Evolutionary conservation across 64 coral and sea anemone genomes (phyloP).

Genomic region (Trachythela sp.): DNA sequence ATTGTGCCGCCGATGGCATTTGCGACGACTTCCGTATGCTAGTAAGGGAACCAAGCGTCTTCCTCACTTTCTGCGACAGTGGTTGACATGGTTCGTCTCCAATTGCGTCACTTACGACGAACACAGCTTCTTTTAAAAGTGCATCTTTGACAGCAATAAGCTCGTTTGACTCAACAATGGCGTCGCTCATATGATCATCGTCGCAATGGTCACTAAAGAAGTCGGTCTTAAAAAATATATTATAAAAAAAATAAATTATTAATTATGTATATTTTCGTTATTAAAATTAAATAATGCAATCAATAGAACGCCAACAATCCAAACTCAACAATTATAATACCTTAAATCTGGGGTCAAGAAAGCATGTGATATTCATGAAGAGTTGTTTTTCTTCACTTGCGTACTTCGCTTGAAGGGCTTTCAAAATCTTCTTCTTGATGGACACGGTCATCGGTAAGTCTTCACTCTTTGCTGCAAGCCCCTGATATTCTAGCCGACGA

Average conservation of each 20-base stretch:
- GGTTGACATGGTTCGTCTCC: neutral
- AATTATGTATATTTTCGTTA: neutral
- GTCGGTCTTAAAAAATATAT: neutral
- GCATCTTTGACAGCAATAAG: neutral
- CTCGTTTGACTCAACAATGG: too few species aligned
- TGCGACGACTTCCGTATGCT: neutral
- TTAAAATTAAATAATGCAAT: neutral
- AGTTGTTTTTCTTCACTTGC: neutral
- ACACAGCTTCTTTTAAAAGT: neutral
- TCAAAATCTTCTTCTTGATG: neutral
- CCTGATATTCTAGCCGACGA: neutral
- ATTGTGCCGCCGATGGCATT: neutral
- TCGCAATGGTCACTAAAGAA: neutral
- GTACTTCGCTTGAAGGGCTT: neutral
- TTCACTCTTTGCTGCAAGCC: neutral
- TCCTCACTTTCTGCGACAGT: neutral
- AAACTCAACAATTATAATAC: too few species aligned
- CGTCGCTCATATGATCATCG: neutral
- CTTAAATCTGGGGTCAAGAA: constrained; percentile 10
- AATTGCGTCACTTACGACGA: neutral
- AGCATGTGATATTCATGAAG: neutral
- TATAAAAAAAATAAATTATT: neutral
- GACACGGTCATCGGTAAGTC: constrained; percentile 5
- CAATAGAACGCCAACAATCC: neutral
- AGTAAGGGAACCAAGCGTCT: neutral